Evolutionary conservation across 2,797 vertebrate species (phyloP), one percentile per base, ranked within the genome.

Genomic region (Sebastiscus albofasciatus): DNA sequence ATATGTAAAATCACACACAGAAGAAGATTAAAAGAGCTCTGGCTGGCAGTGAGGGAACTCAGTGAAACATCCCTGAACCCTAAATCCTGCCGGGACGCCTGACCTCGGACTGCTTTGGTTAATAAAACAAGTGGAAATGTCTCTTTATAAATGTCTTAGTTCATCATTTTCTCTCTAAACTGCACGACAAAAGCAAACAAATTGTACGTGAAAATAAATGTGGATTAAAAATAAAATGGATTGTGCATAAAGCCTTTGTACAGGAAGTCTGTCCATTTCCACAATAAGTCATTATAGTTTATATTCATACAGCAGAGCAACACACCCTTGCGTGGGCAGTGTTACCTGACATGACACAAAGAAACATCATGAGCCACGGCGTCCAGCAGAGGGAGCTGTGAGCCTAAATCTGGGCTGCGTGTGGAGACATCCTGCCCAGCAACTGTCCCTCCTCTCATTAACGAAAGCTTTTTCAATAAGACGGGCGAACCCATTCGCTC

Each of bases 301-400:
- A 20, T 64, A 76, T 66, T 36, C 55, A 6, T 65, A 67, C 79
- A 84, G 59, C 13, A 16, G 64, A 72, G 77, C 8, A 77, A n/a
- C 72, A 72, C 85, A 27, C 66, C 73, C 55, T 22, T 0, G 22
- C 20, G 26, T 67, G 33, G 70, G 75, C 22, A 42, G 52, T 26
- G 79, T 75, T 18, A 68, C 75, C 77, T 62, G 79, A 77, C 59
- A 14, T 71, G 72, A 80, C 74, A 80, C 75, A 74, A 76, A 61
- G 49, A 54, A 26, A 31, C 0, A 14, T 14, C 70, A 33, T 60
- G 55, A 71, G 59, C 54, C 1, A 1, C 9, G 2, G 61, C 20
- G 16, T 76, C 92, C 94, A 92, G 89, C 83, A 91, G 94, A 83
- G 88, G 92, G 91, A 2, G 84, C 88, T 13, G 67, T 11, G 8